phyloP scores from a whole-genome alignment of 2,113 vertebrate genomes.

The Oceanodroma tethys region DNA sequence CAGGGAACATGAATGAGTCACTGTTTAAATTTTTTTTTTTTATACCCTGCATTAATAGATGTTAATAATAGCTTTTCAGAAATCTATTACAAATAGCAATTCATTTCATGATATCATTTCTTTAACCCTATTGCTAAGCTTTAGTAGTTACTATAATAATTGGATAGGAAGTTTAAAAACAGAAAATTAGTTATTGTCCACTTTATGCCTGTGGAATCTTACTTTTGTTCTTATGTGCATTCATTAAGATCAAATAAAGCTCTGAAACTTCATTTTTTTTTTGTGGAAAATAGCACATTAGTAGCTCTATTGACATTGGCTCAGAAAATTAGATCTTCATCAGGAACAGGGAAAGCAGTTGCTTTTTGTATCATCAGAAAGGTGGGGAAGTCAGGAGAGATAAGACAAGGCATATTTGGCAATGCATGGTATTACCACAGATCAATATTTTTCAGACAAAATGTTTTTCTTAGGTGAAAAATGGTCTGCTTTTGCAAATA shows the following conservation, averaged over 20 bases:
- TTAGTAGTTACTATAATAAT: neutral
- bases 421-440: neutral
- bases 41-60: neutral
- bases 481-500: neutral
- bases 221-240: rapidly evolving
- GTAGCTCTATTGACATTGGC: conserved; percentile 28
- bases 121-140: neutral
- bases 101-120: neutral
- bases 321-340: neutral
- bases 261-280: neutral
- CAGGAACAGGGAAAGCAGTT: conserved; percentile 5
- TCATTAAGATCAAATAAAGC: neutral
- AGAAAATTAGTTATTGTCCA: neutral
- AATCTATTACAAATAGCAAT: neutral
- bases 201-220: neutral
- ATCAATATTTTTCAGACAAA: conserved; percentile 35
- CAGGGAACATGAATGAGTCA: neutral
- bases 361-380: conserved; percentile 8
- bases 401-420: conserved; percentile 28
- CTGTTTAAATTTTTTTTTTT: neutral
- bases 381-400: conserved; percentile 28
- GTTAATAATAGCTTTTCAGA: neutral
- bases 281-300: neutral
- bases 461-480: neutral
- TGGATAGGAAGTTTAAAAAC: neutral